These are phyloP conservation scores for Tragelaphus strepsiceros DNA, from an alignment of 2,113 vertebrate genomes.

Conservation along the genomic window DNA sequence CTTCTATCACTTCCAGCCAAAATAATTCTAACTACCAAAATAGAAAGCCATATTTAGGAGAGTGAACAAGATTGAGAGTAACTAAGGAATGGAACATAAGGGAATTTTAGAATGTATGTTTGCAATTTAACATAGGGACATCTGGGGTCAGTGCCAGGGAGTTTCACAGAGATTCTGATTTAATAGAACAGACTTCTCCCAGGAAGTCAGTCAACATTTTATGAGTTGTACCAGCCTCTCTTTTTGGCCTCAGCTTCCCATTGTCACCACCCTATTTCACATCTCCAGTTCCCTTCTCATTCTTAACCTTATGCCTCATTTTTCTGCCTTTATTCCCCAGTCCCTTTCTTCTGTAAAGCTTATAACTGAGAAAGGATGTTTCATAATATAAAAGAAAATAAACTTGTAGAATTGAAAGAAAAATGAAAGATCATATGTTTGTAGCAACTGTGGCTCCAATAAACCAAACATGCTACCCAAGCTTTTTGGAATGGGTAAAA, in stretches of 20 bases:
- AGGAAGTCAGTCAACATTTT: neutral
- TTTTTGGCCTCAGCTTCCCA: neutral
- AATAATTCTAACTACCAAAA: neutral
- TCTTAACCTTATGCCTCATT: neutral
- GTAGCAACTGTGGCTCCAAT: neutral
- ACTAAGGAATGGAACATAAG: neutral
- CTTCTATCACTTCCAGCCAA: neutral
- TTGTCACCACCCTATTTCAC: neutral
- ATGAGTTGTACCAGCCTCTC: neutral
- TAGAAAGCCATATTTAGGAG: neutral
- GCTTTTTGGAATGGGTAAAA: neutral
- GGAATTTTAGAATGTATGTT: conserved; percentile 42
- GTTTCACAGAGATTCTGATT: conserved; percentile 23
- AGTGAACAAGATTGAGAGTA: neutral
- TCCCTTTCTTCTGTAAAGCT: neutral
- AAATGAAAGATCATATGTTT: neutral
- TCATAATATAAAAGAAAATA: neutral
- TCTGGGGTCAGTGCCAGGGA: neutral
- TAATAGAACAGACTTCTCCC: neutral
- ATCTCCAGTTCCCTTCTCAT: neutral
- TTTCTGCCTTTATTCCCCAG: neutral
- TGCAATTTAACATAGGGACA: conserved; percentile 15
- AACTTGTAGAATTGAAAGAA: conserved; percentile 18
- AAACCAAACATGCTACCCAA: neutral
- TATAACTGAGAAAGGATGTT: neutral